Percentiles rank a stretch among this genome's conserved stretches.
These are phyloP conservation scores for Syrista parreyssii DNA, from an alignment of 2,888 invertebrate genomes.

Conservation along the genomic window DNA sequence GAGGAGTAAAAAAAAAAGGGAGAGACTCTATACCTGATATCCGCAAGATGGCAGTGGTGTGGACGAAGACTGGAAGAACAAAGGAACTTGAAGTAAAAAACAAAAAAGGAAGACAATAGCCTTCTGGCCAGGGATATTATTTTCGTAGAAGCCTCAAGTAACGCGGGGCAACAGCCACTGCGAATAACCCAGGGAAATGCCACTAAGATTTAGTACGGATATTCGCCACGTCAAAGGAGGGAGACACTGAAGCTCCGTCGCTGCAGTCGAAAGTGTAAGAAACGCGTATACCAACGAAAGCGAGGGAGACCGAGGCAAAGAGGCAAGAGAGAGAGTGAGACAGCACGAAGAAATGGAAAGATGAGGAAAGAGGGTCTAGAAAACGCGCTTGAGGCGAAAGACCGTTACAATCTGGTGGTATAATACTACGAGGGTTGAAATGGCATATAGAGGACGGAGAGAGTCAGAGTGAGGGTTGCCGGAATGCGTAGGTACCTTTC, in stretches of 20 bases:
- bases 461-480: constrained; percentile 6
- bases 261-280: background rate
- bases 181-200: background rate
- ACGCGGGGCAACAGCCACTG: background rate
- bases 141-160: background rate
- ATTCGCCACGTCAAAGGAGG: background rate
- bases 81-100: background rate
- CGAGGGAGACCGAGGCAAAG: background rate
- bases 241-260: background rate
- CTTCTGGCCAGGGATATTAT: background rate
- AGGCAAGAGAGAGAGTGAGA: background rate
- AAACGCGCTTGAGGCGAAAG: constrained; percentile 1
- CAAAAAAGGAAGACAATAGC: background rate
- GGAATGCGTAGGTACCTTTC: constrained; percentile 13
- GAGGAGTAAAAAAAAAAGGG: background rate
- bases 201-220: constrained; percentile 2
- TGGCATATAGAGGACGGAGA: constrained; percentile 5
- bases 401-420: constrained; percentile 6
- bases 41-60: background rate
- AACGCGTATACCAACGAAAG: background rate
- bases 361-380: constrained; percentile 2
- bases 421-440: background rate
- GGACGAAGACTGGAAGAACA: background rate
- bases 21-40: background rate
- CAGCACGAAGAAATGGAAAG: constrained; percentile 5